These are phyloP conservation scores for Cremastinae sp. DNA, from an alignment of 2,888 invertebrate species.

Conservation along the genomic window DNA sequence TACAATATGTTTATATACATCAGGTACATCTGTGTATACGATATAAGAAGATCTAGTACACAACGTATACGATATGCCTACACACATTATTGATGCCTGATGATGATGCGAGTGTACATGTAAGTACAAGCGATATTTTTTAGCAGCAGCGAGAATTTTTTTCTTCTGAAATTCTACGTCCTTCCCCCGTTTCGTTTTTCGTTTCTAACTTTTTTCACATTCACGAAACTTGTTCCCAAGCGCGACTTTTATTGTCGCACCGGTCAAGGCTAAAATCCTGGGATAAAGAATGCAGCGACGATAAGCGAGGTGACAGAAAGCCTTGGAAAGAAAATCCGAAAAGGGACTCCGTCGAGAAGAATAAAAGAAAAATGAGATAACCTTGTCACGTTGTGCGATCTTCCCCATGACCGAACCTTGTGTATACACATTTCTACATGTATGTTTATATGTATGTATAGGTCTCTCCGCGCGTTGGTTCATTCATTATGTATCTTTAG, in stretches of 20 bases:
- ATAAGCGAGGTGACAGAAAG: conserved; percentile 30
- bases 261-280: conserved; percentile 33
- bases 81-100: background rate
- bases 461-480: too few relatives aligned
- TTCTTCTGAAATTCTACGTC: conserved; percentile 21
- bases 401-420: conserved; percentile 8
- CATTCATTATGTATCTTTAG: too few relatives aligned
- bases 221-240: conserved; percentile 14
- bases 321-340: conserved; percentile 1
- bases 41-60: conserved; percentile 1
- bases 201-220: background rate
- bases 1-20: conserved; percentile 17
- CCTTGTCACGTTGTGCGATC: conserved; percentile 19
- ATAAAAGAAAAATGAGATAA: conserved; percentile 46
- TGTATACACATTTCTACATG: too few relatives aligned
- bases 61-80: background rate
- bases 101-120: too few relatives aligned
- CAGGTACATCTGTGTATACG: background rate
- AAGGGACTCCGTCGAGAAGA: conserved; percentile 12
- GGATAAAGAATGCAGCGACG: conserved; percentile 19
- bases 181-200: conserved; percentile 4
- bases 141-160: conserved; percentile 26
- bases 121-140: background rate
- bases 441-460: too few relatives aligned
- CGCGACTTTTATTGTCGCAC: conserved; percentile 36